Evolutionary conservation across 1,140 invertebrate genomes (phyloP), one percentile per base, ranked within the genome.

Genomic region (Cotesia chilonis): DNA sequence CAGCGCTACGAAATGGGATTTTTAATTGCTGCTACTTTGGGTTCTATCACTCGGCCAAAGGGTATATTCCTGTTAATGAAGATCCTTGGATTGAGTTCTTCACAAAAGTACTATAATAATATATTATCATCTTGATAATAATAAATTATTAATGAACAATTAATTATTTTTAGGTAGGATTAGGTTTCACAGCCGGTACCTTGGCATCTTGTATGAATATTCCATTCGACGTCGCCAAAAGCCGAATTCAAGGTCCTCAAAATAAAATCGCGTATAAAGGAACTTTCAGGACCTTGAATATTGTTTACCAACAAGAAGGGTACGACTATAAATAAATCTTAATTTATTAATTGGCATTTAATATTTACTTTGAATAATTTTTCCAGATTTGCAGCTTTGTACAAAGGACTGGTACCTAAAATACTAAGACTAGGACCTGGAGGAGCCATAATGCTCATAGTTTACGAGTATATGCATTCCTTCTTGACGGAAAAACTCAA

Each of bases 1-100:
- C 96, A 2, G 90, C 97, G 78, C 90, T 91, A 6, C 90, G 96
- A 79, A 96, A 97, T 87, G 95, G 93, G 0, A 87, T 95, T 3
- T 98, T 96, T 81, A 98, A 98, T 85, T 94, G 94, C 90, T 90
- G 97, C 63, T 98, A 98, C 84, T 98, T 98, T 81, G 94, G 96
- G 37, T 95, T 97, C 83, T 98, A 98, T 86, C 94, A 97, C 88
- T 95, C 94, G 74, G 91, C 96, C 1, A 96, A 96, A 88, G 91
- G 90, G 51, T 88, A 89, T 78, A 81, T 95, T 68, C 93, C 94
- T 14, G 89, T 91, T 80, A 89, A 88, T 79, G 81, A 93, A 83
- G 93, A 85, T 74, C 77, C 79, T 14, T 79, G 78, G 74, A 36
- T 88, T 75, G 84, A 84, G 80, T 82, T 85, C 65, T 76, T 84